Conservation (phyloP, 2,888 invertebrate species). For the Lasioglossum figueresi region DNA sequence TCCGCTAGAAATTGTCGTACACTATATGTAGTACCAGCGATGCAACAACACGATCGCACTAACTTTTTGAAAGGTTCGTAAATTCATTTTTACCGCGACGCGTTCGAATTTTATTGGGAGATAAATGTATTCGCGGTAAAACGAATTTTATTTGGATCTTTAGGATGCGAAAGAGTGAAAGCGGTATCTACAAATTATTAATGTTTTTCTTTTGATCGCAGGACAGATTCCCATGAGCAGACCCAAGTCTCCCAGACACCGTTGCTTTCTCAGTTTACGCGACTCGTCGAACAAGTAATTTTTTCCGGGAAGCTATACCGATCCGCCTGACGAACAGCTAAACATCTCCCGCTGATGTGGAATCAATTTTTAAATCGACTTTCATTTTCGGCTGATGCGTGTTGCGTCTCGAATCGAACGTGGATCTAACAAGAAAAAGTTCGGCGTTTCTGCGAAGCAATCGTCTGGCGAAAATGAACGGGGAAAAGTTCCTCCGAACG, state of each 20-base stretch:
- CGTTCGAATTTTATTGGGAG: background rate
- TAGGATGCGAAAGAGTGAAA: too few relatives aligned
- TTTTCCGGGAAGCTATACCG: conserved; percentile 37
- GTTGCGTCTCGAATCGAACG: background rate
- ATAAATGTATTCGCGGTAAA: background rate
- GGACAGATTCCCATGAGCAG: background rate
- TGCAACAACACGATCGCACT: background rate
- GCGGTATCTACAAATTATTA: too few relatives aligned
- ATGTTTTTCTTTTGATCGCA: background rate
- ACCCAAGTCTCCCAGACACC: background rate
- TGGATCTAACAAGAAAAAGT: background rate
- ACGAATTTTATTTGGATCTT: background rate
- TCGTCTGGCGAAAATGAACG: background rate
- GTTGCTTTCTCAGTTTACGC: conserved; percentile 29
- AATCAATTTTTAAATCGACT: conserved; percentile 20
- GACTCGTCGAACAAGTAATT: conserved; percentile 22
- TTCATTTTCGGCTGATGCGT: conserved; percentile 1
- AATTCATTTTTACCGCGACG: background rate
- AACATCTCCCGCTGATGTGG: conserved; percentile 16
- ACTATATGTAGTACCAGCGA: background rate
- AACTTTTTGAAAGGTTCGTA: background rate
- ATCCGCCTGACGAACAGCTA: conserved; percentile 3
- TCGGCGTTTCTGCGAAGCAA: background rate
- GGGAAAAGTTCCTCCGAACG: background rate
- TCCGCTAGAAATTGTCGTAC: conserved; percentile 20